A percentile compares a stretch with the other conserved stretches of the same genome.
phyloP scores from a whole-genome alignment of 1,140 invertebrate genomes.

The Metaphire vulgaris region DNA sequence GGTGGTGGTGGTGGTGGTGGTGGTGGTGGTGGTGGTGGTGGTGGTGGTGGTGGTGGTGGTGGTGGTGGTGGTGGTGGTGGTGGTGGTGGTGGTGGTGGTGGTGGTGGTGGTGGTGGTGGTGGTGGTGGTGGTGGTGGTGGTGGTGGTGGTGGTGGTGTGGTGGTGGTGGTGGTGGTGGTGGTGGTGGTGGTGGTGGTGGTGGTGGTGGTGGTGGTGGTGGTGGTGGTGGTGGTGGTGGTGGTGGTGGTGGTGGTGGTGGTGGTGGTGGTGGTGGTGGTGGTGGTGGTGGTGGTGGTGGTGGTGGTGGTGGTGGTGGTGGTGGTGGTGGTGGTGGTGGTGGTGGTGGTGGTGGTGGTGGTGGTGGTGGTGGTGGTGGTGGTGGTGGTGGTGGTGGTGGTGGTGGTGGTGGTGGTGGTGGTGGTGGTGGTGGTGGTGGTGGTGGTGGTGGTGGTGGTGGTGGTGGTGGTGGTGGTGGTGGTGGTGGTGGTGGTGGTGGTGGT shows the following conservation, averaged over 20 bases:
- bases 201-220: slow-evolving; percentile 12
- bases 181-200: slow-evolving; percentile 14
- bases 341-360: slow-evolving; percentile 12
- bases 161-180: background rate
- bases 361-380: slow-evolving; percentile 10
- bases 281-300: slow-evolving; percentile 12
- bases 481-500: slow-evolving; percentile 14
- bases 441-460: slow-evolving; percentile 9
- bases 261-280: slow-evolving; percentile 12
- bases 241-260: slow-evolving; percentile 14
- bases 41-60: slow-evolving; percentile 14
- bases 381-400: slow-evolving; percentile 12
- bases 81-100: slow-evolving; percentile 12
- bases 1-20: slow-evolving; percentile 9
- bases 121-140: slow-evolving; percentile 12
- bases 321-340: slow-evolving; percentile 12
- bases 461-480: slow-evolving; percentile 12
- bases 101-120: slow-evolving; percentile 14
- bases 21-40: slow-evolving; percentile 12
- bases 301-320: slow-evolving; percentile 14
- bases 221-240: slow-evolving; percentile 10
- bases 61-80: slow-evolving; percentile 12
- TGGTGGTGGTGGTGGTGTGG: slow-evolving; percentile 10
- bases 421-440: slow-evolving; percentile 14
- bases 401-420: slow-evolving; percentile 12